A percentile compares a stretch with the other conserved stretches of the same genome.
These are phyloP conservation scores for Drosophila sturtevanti DNA, from an alignment of 1,140 invertebrate genomes.

Conservation along the genomic window DNA sequence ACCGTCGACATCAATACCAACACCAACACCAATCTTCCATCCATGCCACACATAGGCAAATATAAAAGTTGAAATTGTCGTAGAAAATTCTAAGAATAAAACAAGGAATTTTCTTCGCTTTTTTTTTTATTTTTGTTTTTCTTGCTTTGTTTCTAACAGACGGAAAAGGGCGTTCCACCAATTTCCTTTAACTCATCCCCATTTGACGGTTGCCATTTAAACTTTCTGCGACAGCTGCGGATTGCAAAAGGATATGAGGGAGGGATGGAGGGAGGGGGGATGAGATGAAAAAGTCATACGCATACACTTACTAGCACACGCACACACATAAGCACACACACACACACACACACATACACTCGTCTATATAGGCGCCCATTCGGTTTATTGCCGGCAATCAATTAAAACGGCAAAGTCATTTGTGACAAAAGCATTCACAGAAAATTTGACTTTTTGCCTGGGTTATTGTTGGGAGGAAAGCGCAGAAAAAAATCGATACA, in stretches of 20 bases:
- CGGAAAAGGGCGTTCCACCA: constrained; percentile 43
- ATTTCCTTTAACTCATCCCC: constrained; percentile 17
- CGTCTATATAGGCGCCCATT: constrained; percentile 61
- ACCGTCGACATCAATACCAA: neutral
- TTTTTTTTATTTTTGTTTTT: neutral
- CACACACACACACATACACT: constrained; percentile 14
- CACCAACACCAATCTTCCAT: neutral
- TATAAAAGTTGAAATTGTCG: constrained; percentile 79
- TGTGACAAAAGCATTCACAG: constrained; percentile 77
- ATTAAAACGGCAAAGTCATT: constrained; percentile 77
- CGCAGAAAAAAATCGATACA: constrained; percentile 55
- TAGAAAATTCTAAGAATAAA: constrained; percentile 70
- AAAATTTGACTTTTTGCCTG: constrained; percentile 67
- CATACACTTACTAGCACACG: constrained; percentile 15
- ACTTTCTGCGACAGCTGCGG: constrained; percentile 63
- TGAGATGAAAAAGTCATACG: constrained; percentile 7
- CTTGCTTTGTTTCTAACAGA: constrained; percentile 29
- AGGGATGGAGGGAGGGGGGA: neutral
- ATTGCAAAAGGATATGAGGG: neutral
- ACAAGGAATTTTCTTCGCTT: constrained; percentile 47
- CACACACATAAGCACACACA: constrained; percentile 12
- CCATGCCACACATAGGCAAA: constrained; percentile 38
- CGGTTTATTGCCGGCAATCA: constrained; percentile 77
- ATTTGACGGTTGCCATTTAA: constrained; percentile 76
- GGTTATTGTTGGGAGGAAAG: constrained; percentile 23